Conservation (phyloP, 2,797 vertebrate species). For the Geotrypetes seraphini region DNA sequence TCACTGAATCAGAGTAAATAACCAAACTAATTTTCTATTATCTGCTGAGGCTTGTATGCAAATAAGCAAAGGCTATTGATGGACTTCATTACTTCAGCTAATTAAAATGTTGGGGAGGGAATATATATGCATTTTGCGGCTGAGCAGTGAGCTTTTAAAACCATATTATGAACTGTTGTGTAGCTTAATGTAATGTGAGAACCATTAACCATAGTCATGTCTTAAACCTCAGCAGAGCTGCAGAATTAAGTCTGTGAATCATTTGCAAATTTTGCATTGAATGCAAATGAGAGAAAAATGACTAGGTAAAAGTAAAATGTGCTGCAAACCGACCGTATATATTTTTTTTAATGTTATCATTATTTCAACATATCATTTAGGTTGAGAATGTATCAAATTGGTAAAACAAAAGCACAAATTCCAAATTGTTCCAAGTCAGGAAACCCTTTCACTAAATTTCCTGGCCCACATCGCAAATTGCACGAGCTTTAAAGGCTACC, state of each 20-base stretch:
- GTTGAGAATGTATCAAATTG: not conserved
- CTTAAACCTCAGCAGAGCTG: constrained; percentile 14
- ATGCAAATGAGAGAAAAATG: constrained; percentile 4
- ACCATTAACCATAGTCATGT: constrained; percentile 17
- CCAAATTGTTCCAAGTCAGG: not conserved
- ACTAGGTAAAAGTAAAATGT: not conserved
- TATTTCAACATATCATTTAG: too few species aligned
- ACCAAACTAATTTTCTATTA: constrained; percentile 32
- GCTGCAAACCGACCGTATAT: not conserved
- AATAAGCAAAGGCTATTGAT: constrained; percentile 29
- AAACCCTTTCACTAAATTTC: constrained; percentile 14
- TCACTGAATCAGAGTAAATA: constrained; percentile 46
- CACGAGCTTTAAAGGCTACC: constrained; percentile 17
- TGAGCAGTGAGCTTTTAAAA: constrained; percentile 14
- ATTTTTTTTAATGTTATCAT: too few species aligned
- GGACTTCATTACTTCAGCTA: constrained; percentile 34
- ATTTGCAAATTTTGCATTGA: constrained; percentile 18
- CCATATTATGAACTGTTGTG: too few species aligned
- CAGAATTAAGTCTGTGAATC: constrained; percentile 12
- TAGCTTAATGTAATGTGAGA: constrained; percentile 26
- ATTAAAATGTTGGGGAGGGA: constrained; percentile 29
- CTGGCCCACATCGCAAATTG: constrained; percentile 19
- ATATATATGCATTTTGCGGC: constrained; percentile 19
- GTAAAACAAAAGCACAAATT: not conserved
- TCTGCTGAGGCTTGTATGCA: constrained; percentile 22